These are phyloP conservation scores for Lytechinus pictus DNA, from an alignment of 35 echinoderm and acorn worm species.

Conservation along the genomic window DNA sequence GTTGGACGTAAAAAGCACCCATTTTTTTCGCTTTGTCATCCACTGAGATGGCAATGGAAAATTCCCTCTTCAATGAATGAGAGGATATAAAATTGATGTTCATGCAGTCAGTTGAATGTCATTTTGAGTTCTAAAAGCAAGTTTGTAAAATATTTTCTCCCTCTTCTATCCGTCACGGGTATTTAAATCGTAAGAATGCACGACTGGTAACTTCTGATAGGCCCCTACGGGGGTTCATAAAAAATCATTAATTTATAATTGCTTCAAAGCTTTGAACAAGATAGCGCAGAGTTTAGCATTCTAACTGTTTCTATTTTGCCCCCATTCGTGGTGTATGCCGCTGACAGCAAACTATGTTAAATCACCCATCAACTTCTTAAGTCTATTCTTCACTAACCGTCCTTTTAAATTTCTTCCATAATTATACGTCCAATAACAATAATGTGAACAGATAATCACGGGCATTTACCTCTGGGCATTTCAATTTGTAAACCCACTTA, in stretches of 20 bases:
- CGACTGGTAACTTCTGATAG: neutral
- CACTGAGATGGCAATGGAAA: neutral
- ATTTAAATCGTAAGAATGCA: constrained; percentile 1
- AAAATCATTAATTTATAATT: constrained; percentile 37
- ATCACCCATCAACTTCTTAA: neutral
- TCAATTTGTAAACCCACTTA: constrained; percentile 4
- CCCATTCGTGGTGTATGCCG: neutral
- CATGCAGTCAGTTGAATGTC: neutral
- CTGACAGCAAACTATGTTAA: neutral
- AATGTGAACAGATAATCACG: neutral
- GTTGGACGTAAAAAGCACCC: neutral
- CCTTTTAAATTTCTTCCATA: neutral
- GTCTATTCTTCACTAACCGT: neutral
- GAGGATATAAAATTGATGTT: neutral
- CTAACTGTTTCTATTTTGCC: neutral
- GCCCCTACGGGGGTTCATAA: neutral
- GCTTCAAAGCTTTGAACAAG: neutral
- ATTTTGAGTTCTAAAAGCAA: neutral
- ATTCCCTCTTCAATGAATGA: neutral
- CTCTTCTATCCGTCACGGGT: constrained; percentile 17
- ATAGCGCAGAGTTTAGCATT: neutral
- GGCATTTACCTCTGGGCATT: neutral
- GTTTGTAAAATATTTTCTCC: neutral
- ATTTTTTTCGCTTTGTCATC: neutral
- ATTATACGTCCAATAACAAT: neutral